Base-by-base conservation (phyloP, 2,797 vertebrate species). In the Halcyon chelicuti region DNA sequence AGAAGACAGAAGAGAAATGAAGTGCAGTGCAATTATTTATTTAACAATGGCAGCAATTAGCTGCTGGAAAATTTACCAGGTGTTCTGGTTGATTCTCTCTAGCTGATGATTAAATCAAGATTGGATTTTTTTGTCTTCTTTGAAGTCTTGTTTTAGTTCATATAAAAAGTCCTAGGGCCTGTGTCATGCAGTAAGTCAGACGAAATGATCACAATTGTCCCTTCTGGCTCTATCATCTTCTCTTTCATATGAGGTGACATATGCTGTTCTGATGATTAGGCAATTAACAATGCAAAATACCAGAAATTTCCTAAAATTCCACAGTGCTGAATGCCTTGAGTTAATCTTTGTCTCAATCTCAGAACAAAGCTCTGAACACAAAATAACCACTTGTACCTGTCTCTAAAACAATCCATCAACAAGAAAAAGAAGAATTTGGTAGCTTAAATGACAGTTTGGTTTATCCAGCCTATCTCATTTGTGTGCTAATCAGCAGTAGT, bases 1-100 rank as follows among this genome's bases (percentile, higher is more conserved):
- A 93, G 47, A 13, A n/a, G 20, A 79, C 52, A 54, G 37, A 83
- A 86, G 21, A 75, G 54, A 93, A 92, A 88, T 76, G 19, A 93
- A 88, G 80, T 60, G 40, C 60, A 85, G 23, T 49, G 29, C 14
- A 85, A 85, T 94, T 92, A 94, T 73, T 82, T 91, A 67, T 76
- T 88, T 94, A 92, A 95, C 67, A 96, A 52, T 60, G 57, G 42
- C 52, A 92, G 77, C 80, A 93, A 89, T 95, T 96, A 96, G 60
- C 71, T 71, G 49, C 77, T 87, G 52, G 55, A 92, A 96, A 91
- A 91, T 68, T 61, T 86, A 88, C 92, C 40, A 52, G 72, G 52
- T 67, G 73, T 58, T 89, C 78, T 77, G 37, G 37, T 20, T 91
- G 61, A 77, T 87, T 86, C 57, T 77, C 49, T 80, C 14, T 76